These are phyloP conservation scores for Diabrotica virgifera DNA, from an alignment of 1,140 invertebrate genomes.

Conservation along the genomic window DNA sequence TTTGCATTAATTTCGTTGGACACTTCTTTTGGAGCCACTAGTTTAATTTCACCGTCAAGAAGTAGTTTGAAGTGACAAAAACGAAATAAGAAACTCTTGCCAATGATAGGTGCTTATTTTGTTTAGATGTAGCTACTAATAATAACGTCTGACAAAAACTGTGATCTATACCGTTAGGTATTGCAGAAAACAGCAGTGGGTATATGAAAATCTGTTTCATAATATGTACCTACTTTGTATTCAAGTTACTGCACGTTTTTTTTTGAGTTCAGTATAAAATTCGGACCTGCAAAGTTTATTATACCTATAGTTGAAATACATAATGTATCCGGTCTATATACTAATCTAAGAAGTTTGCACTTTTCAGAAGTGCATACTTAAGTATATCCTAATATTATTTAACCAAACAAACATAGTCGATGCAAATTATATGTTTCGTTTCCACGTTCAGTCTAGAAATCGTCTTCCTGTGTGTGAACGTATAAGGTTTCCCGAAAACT, in stretches of 20 bases:
- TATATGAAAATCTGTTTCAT: no score
- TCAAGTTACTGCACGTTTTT: background rate
- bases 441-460: background rate
- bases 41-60: no score
- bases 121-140: no score
- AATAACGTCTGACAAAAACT: no score
- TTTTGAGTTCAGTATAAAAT: background rate
- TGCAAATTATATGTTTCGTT: background rate
- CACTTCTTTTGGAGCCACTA: no score
- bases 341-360: background rate
- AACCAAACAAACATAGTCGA: background rate
- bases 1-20: no score
- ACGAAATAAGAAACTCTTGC: no score
- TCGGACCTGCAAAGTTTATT: background rate
- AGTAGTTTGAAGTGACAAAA: no score
- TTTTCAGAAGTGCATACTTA: background rate
- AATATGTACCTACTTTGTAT: no score
- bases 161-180: no score
- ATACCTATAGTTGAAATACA: background rate
- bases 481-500: background rate
- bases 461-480: background rate
- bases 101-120: no score
- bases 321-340: background rate
- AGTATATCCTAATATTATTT: constrained; percentile 1
- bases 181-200: no score